Percentiles rank a stretch among this genome's conserved stretches.
Conservation (phyloP, 2,797 vertebrate genomes). For the Saxicola maurus region DNA sequence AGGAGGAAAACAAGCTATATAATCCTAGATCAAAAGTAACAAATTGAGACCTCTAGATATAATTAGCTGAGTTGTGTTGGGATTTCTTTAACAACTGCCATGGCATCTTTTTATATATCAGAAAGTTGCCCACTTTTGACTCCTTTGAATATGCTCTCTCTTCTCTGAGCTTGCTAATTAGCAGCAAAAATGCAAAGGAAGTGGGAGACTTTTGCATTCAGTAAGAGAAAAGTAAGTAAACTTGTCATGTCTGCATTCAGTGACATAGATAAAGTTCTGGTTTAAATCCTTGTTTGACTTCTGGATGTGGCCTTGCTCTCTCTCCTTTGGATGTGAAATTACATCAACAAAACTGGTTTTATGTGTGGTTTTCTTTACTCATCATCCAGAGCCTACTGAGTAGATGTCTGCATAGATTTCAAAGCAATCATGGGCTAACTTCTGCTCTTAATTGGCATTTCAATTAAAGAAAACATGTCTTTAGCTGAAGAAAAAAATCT, state of each 20-base stretch:
- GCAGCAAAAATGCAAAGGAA: neutral
- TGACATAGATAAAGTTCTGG: neutral
- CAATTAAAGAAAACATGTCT: neutral
- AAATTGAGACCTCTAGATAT: constrained; percentile 29
- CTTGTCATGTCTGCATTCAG: neutral
- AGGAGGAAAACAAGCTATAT: neutral
- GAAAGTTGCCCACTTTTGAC: constrained; percentile 2
- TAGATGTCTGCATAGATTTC: neutral
- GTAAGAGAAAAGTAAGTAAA: neutral
- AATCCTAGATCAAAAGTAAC: constrained; percentile 50
- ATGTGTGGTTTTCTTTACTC: neutral
- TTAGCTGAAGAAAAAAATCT: neutral
- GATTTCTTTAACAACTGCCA: constrained; percentile 48
- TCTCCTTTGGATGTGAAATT: neutral
- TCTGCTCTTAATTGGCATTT: neutral
- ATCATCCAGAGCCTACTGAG: neutral
- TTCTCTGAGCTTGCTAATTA: neutral
- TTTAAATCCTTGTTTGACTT: neutral
- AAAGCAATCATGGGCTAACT: neutral
- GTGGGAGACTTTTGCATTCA: neutral
- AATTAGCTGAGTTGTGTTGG: constrained; percentile 45
- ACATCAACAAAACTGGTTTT: neutral
- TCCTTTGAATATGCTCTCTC: constrained; percentile 1
- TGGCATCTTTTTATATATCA: constrained; percentile 19
- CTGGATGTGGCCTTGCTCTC: neutral